A percentile compares a stretch with the other conserved stretches of the same genome.
Conservation (phyloP, 2,797 vertebrate species). For the Pterois miles region DNA sequence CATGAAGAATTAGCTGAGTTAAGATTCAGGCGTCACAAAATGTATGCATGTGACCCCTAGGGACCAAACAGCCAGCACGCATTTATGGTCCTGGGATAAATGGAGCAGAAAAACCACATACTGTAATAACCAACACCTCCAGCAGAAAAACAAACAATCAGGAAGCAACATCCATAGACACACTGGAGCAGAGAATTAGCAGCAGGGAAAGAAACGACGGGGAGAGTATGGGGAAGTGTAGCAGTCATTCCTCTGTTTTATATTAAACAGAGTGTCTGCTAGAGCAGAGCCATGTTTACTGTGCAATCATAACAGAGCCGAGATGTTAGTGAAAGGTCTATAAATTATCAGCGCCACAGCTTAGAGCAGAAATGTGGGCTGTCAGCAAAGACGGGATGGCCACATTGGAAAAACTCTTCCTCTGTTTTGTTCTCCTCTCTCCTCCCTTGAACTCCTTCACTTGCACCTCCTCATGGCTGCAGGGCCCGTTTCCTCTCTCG, state of each 20-base stretch:
- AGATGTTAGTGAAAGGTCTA: conserved; percentile 53
- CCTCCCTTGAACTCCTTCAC: conserved; percentile 2
- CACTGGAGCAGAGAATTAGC: conserved; percentile 11
- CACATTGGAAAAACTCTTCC: conserved; percentile 15
- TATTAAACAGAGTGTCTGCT: conserved; percentile 40
- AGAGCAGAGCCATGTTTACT: conserved; percentile 59
- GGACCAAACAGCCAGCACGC: conserved; percentile 66
- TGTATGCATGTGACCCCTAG: conserved; percentile 66
- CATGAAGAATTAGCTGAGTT: conserved; percentile 69
- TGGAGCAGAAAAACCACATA: conserved; percentile 75
- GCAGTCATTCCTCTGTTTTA: conserved; percentile 45
- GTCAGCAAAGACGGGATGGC: conserved; percentile 40
- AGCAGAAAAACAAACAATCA: conserved; percentile 46
- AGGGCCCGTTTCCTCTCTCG: conserved; percentile 13
- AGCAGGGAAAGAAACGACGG: conserved; percentile 12
- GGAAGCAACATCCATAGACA: conserved; percentile 26
- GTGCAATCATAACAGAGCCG: conserved; percentile 56
- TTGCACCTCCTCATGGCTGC: conserved; percentile 26
- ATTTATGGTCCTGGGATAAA: conserved; percentile 67
- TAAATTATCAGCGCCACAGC: conserved; percentile 50
- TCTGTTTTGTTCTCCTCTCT: conserved; percentile 2
- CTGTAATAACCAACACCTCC: conserved; percentile 70
- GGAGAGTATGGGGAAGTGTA: conserved; percentile 24
- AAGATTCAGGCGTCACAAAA: conserved; percentile 61
- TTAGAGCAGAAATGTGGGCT: conserved; percentile 43